Evolutionary conservation across 2,888 invertebrate species (phyloP), one percentile per base, ranked within the genome.

Genomic region (Autographa gamma): DNA sequence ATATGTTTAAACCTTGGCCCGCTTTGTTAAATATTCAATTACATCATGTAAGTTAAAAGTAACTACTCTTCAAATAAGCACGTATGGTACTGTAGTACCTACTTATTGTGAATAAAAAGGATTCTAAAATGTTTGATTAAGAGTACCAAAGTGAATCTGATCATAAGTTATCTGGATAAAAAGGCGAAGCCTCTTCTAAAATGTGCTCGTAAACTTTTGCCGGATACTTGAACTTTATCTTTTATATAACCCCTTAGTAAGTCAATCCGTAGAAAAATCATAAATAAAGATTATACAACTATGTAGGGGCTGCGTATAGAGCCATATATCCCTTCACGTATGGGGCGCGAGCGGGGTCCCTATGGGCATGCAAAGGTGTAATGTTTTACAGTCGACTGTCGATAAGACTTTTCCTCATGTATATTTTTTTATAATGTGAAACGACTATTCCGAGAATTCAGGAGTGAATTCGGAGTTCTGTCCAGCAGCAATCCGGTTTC

Each of bases 181-280:
- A n/a, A 41, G 13, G 2, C 6, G 6, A n/a, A 48, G n/a, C 48
- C n/a, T 48, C 48, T n/a, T n/a, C 16, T 5, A 16, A 48, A 48
- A 48, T n/a, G 48, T n/a, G n/a, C 7, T 48, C 48, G 48, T 48
- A 48, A 48, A 48, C 7, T 48, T n/a, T 13, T 48, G 13, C 43
- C 13, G 6, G 48, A 48, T 48, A 48, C 48, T n/a, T 16, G 48
- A 6, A 48, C 48, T 48, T n/a, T 48, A 48, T 48, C 48, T n/a
- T n/a, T 48, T 48, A n/a, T 48, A 48, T 48, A 48, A 48, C 48
- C 48, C 48, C 48, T 48, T 48, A n/a, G 48, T 48, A 48, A 48
- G 48, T 16, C 48, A 48, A 48, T n/a, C n/a, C 48, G 48, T 48
- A n/a, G n/a, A 48, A 48, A 48, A 48, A 48, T 48, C 48, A n/a